phyloP scores from a whole-genome alignment of 2,888 invertebrate species.

The Glaucopsyche alexis region DNA sequence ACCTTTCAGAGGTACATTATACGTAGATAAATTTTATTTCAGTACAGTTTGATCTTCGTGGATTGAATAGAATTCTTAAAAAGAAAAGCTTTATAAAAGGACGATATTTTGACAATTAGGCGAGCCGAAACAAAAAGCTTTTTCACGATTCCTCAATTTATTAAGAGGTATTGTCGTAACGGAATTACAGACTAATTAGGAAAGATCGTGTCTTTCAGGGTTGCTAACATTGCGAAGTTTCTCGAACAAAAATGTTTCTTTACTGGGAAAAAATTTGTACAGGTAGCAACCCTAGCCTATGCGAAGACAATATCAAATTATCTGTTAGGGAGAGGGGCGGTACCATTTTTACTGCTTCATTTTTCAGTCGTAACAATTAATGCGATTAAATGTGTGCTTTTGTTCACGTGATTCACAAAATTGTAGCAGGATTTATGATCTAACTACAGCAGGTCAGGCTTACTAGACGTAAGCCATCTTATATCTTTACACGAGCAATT shows the following conservation, averaged over 20 bases:
- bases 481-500: too few species aligned
- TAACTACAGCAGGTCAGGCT: not conserved
- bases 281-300: slow-evolving; percentile 12
- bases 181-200: slow-evolving; percentile 14
- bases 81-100: not conserved
- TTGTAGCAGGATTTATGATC: not conserved
- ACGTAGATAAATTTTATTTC: not conserved
- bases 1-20: not conserved
- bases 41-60: not conserved
- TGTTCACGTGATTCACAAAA: slow-evolving; percentile 5
- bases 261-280: not conserved
- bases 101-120: slow-evolving; percentile 29
- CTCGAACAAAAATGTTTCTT: not conserved
- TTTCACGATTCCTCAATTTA: slow-evolving; percentile 7
- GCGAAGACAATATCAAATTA: slow-evolving; percentile 27
- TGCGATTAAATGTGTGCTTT: slow-evolving; percentile 14
- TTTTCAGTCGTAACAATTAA: slow-evolving; percentile 18
- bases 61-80: not conserved
- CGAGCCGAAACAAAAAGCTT: not conserved
- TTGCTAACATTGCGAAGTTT: not conserved
- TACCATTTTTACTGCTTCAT: slow-evolving; percentile 13
- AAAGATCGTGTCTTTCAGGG: slow-evolving; percentile 3
- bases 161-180: slow-evolving; percentile 7
- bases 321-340: slow-evolving; percentile 7
- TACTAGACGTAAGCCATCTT: too few species aligned